phyloP scores from a whole-genome alignment of 1,140 invertebrate genomes.

The Zelostemma sp. region DNA sequence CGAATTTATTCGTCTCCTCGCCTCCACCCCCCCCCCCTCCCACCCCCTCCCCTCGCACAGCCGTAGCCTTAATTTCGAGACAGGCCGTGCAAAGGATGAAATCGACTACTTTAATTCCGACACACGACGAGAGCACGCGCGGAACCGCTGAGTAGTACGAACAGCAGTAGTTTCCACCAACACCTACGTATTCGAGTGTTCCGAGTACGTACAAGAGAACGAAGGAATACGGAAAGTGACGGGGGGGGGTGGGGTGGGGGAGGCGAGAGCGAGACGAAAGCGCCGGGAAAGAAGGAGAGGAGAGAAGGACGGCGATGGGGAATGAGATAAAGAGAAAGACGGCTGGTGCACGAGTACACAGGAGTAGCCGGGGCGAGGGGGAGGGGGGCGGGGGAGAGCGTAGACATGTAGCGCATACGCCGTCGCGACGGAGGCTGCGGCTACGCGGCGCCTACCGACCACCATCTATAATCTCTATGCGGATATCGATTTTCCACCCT shows the following conservation, averaged over 20 bases:
- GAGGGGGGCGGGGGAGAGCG: slow-evolving; percentile 40
- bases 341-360: slow-evolving; percentile 3
- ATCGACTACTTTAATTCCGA: slow-evolving; percentile 66
- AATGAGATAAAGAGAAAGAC: slow-evolving; percentile 10
- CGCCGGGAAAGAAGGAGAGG: slow-evolving; percentile 21
- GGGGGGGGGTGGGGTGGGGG: too few species aligned
- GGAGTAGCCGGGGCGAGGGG: slow-evolving; percentile 1
- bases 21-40: background rate
- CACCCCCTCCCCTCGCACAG: slow-evolving; percentile 22
- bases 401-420: slow-evolving; percentile 66
- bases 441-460: slow-evolving; percentile 71
- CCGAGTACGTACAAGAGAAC: slow-evolving; percentile 20
- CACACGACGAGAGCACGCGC: slow-evolving; percentile 52
- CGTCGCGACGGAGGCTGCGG: slow-evolving; percentile 71
- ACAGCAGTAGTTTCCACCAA: slow-evolving; percentile 48
- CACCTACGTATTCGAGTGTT: slow-evolving; percentile 44
- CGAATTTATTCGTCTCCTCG: slow-evolving; percentile 15
- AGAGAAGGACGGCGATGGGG: slow-evolving; percentile 5
- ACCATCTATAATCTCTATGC: slow-evolving; percentile 72
- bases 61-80: slow-evolving; percentile 65
- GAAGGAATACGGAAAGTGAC: too few species aligned
- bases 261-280: slow-evolving; percentile 8
- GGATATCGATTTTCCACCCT: slow-evolving; percentile 70
- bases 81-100: slow-evolving; percentile 64
- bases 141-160: slow-evolving; percentile 42